Evolutionary conservation across 2,113 vertebrate species (phyloP).

Genomic region (Athene cunicularia): DNA sequence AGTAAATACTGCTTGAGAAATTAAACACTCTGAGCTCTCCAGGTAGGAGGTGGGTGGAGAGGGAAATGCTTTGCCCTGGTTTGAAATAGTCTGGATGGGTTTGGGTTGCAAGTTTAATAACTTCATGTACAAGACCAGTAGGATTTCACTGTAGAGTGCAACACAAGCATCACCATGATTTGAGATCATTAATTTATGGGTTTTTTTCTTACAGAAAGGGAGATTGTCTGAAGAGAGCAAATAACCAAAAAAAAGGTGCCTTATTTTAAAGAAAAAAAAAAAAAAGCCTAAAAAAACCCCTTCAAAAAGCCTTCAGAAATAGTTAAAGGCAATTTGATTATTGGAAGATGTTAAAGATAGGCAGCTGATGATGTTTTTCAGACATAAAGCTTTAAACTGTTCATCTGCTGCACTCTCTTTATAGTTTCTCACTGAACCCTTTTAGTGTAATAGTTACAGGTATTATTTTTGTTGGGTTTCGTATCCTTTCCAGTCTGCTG

Average conservation of each 20-base stretch:
- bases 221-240: not conserved
- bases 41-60: not conserved
- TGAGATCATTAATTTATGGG: fast-evolving
- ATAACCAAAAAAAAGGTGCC: fast-evolving
- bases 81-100: not conserved
- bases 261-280: not conserved
- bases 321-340: not conserved
- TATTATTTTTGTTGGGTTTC: not conserved
- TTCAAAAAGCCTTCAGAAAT: not conserved
- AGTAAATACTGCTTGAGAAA: not conserved
- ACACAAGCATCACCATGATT: fast-evolving
- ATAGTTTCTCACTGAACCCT: not conserved
- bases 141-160: not conserved
- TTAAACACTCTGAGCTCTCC: not conserved
- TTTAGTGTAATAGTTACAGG: not conserved
- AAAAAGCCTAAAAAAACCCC: not conserved
- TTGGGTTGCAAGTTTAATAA: not conserved
- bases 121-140: not conserved
- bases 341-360: not conserved
- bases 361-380: not conserved
- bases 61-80: not conserved
- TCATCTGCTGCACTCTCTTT: not conserved
- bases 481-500: not conserved
- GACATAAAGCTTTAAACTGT: not conserved
- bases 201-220: not conserved